These are phyloP conservation scores for Spizaetus ornatus DNA, from an alignment of 2,113 vertebrate genomes.

Conservation along the genomic window DNA sequence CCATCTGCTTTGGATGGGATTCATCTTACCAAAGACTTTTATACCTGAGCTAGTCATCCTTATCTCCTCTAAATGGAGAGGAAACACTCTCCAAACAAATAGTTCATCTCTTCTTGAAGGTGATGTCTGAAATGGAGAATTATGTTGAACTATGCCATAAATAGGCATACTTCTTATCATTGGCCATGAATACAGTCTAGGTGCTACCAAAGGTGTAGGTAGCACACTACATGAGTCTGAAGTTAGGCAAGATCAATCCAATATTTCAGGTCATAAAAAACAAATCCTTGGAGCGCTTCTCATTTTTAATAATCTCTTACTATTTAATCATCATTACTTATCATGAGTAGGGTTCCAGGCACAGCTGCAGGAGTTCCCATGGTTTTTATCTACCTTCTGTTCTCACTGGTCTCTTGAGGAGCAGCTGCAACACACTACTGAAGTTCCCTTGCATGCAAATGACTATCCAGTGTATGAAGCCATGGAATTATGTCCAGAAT, in stretches of 20 bases:
- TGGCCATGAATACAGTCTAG: background rate
- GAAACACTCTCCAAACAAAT: background rate
- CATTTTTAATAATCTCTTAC: background rate
- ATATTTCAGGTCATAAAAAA: background rate
- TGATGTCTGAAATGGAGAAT: background rate
- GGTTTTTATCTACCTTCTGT: background rate
- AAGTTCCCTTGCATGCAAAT: background rate
- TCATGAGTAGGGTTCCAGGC: background rate
- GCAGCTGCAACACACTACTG: background rate
- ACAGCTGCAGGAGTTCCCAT: background rate
- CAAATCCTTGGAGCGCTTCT: background rate
- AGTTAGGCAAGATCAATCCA: background rate
- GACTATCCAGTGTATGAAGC: background rate
- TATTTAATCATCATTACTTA: background rate
- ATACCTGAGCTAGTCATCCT: background rate
- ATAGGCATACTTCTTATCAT: background rate
- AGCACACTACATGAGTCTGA: background rate
- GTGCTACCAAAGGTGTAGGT: background rate
- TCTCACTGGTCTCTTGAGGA: background rate
- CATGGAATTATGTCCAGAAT: background rate
- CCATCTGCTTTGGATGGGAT: background rate
- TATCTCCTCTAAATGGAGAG: background rate
- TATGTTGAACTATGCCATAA: background rate
- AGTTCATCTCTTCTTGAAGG: background rate
- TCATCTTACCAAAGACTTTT: background rate